These are phyloP conservation scores for Periophthalmodon schlosseri DNA, from an alignment of 2,113 vertebrate species.

Conservation along the genomic window DNA sequence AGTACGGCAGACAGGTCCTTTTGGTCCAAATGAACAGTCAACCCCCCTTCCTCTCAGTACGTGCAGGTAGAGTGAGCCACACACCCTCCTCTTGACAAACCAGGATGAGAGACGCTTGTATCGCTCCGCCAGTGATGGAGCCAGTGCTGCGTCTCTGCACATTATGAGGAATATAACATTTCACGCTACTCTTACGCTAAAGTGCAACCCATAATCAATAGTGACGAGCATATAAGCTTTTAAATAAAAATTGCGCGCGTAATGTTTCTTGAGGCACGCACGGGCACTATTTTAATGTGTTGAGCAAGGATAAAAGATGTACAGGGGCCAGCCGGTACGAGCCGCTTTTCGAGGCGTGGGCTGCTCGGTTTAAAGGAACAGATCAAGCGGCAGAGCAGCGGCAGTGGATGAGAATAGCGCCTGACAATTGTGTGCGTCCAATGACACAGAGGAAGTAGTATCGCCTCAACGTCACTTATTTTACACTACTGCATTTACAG, in stretches of 20 bases:
- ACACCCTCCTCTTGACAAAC: constrained; percentile 59
- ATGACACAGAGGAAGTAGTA: constrained; percentile 5
- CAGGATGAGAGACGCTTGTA: constrained; percentile 49
- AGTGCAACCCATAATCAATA: not conserved
- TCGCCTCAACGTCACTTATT: too few relatives aligned
- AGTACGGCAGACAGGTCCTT: constrained; percentile 25
- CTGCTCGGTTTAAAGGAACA: constrained; percentile 70
- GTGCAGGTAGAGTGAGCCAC: constrained; percentile 61
- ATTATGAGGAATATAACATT: not conserved
- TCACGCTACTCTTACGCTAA: not conserved
- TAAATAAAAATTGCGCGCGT: not conserved
- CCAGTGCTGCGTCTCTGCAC: constrained; percentile 43
- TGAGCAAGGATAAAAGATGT: constrained; percentile 78
- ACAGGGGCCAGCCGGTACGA: constrained; percentile 82
- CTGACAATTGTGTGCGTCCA: not conserved
- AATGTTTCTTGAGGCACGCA: not conserved
- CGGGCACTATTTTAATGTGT: constrained; percentile 73
- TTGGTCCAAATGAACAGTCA: constrained; percentile 42
- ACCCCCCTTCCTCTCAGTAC: constrained; percentile 34
- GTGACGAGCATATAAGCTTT: not conserved
- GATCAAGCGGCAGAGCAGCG: constrained; percentile 8
- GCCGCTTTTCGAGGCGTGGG: constrained; percentile 86
- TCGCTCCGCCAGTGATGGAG: constrained; percentile 72
- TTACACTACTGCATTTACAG: too few relatives aligned
- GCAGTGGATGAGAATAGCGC: too few relatives aligned